Base-by-base conservation (phyloP, 2,797 vertebrate genomes). In the Enoplosus armatus region DNA sequence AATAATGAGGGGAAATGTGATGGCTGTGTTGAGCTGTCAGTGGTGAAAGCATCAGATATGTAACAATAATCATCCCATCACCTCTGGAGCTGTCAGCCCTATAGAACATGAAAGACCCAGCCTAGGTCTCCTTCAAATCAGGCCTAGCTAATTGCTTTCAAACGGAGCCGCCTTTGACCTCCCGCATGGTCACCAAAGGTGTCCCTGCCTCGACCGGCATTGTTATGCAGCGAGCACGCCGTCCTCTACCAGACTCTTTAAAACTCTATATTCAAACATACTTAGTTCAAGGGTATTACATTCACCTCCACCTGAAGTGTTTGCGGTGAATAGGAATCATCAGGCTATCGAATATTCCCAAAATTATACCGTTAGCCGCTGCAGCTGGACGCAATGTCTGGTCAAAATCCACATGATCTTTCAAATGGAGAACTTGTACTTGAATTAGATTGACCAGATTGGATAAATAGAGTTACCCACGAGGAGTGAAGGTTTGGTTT, bases 111-210 rank as follows among this genome's bases (percentile, higher is more conserved):
- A 91, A 92, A 90, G 85, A 77, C 66, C 50, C 59, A 8, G 58
- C 53, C 80, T 35, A 45, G 82, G 62, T 85, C 80, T 85, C 79
- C 84, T 87, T 90, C 80, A 83, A 80, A 91, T 90, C 85, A 73
- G 66, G 29, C 66, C 77, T 24, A 24, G 88, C 89, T 94, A 93
- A 94, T 92, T 94, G 87, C 92, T 94, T 93, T 93, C 83, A 91
- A 93, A 89, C 67, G 6, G 83, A 75, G 86, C 48, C 43, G 24
- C 84, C 87, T 93, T 82, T 93, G 90, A 92, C 93, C 91, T 82
- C 88, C 71, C 56, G 43, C 77, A 71, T 84, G 88, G 83, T 86
- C 88, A 82, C 75, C 71, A 87, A 91, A 88, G 75, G 84, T 89
- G 87, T 85, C 72, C 87, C 88, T 14, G 70, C 75, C 71, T 82